Percentiles rank a stretch among this genome's conserved stretches.
phyloP scores from a whole-genome alignment of 2,888 invertebrate genomes.

The Drosophila birchii region DNA sequence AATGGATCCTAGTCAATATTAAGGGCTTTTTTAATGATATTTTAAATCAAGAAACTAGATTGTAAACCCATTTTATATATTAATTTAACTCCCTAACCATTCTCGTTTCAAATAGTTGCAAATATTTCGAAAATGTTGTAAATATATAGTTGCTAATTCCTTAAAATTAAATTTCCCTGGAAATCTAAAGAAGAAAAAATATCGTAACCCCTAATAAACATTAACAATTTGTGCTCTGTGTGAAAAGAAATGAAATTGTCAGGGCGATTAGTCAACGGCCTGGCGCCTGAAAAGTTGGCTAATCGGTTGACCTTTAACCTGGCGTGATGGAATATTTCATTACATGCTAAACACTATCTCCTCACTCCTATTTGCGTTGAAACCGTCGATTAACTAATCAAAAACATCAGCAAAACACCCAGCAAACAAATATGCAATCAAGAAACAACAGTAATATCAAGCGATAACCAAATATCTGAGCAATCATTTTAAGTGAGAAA shows the following conservation, averaged over 20 bases:
- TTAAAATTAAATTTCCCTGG: no score
- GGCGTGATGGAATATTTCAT: slow-evolving; percentile 31
- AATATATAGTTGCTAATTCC: no score
- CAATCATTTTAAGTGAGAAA: slow-evolving; percentile 13
- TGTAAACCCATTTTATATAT: background rate
- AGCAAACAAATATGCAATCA: slow-evolving; percentile 11
- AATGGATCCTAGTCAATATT: no score
- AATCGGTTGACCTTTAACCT: slow-evolving; percentile 32
- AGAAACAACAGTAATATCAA: slow-evolving; percentile 10
- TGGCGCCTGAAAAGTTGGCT: slow-evolving; percentile 17
- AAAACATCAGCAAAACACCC: slow-evolving; percentile 6
- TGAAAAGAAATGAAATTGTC: no score
- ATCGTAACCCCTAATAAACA: background rate
- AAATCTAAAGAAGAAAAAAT: background rate
- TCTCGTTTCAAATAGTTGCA: no score
- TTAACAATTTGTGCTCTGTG: background rate
- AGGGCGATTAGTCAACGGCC: background rate
- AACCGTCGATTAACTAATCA: slow-evolving; percentile 6
- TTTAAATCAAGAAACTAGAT: background rate
- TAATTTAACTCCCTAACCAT: background rate
- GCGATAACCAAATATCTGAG: slow-evolving; percentile 15
- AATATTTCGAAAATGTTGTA: no score
- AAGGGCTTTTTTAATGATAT: background rate
- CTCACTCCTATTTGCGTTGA: slow-evolving; percentile 3
- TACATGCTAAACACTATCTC: background rate